A percentile compares a stretch with the other conserved stretches of the same genome.
These are phyloP conservation scores for Psylliodes chrysocephalus DNA, from an alignment of 2,888 invertebrate genomes.

Conservation along the genomic window DNA sequence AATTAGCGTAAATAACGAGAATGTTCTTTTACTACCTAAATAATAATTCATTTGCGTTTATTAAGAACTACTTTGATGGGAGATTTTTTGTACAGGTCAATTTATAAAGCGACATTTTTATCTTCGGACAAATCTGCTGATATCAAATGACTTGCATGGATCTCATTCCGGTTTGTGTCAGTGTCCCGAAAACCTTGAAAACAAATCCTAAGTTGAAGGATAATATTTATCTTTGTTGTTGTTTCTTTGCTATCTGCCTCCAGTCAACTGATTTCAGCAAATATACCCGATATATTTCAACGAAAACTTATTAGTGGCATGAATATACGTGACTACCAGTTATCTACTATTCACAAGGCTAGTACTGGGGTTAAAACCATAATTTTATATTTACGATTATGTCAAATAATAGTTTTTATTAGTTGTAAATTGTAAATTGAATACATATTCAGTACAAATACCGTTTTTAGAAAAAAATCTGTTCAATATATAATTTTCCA, in stretches of 20 bases:
- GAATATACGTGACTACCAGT: constrained; percentile 42
- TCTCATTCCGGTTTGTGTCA: neutral
- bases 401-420: too few relatives aligned
- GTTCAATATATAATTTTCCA: too few relatives aligned
- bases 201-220: neutral
- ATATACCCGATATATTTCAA: constrained; percentile 6
- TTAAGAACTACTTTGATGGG: too few relatives aligned
- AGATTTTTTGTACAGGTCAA: too few relatives aligned
- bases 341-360: constrained; percentile 29
- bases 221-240: neutral
- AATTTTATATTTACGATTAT: neutral
- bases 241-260: neutral
- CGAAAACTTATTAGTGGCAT: constrained; percentile 27
- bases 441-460: too few relatives aligned
- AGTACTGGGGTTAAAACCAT: constrained; percentile 2
- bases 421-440: too few relatives aligned
- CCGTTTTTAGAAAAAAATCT: too few relatives aligned
- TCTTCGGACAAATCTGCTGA: constrained; percentile 2
- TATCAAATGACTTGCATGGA: constrained; percentile 18
- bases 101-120: neutral
- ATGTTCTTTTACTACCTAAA: too few relatives aligned
- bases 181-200: neutral
- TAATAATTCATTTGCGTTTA: too few relatives aligned
- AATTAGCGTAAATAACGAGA: too few relatives aligned
- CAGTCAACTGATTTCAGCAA: constrained; percentile 13